These are phyloP conservation scores for Eupristina koningsbergeri DNA, from an alignment of 1,140 invertebrate genomes.

Conservation along the genomic window DNA sequence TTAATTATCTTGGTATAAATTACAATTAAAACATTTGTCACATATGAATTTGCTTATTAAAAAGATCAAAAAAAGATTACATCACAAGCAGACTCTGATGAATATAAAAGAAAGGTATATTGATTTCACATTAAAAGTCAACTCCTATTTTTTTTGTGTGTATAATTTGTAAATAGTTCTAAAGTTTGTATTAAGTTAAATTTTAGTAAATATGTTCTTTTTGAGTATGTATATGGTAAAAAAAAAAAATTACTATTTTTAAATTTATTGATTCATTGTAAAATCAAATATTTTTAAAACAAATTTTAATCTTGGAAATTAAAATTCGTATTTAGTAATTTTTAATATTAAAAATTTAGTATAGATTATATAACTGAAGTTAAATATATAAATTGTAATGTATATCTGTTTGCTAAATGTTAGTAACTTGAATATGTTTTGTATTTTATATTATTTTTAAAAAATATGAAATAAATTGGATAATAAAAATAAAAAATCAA, in stretches of 20 bases:
- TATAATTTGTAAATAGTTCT: constrained; percentile 63
- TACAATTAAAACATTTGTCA: neutral
- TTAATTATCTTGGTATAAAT: constrained; percentile 8
- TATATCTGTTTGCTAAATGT: neutral
- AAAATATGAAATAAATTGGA: no score
- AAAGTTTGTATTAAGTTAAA: constrained; percentile 8
- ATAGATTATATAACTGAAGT: neutral
- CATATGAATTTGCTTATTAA: neutral
- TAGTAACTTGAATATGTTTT: neutral
- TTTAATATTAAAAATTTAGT: neutral
- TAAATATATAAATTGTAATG: neutral
- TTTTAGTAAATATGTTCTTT: no score
- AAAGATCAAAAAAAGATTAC: constrained; percentile 45
- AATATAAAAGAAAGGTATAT: constrained; percentile 44
- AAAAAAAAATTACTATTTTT: neutral
- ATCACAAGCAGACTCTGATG: constrained; percentile 35
- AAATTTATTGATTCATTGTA: constrained; percentile 1
- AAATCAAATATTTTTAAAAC: constrained; percentile 17
- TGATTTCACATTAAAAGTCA: constrained; percentile 46
- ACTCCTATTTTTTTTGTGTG: constrained; percentile 57
- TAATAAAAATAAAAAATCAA: no score
- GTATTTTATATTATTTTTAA: no score
- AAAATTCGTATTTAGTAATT: no score
- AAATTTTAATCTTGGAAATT: no score
- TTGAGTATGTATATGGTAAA: neutral